These are phyloP conservation scores for Pycnomerus fuliginosus DNA, from an alignment of 2,888 invertebrate species.

Conservation along the genomic window DNA sequence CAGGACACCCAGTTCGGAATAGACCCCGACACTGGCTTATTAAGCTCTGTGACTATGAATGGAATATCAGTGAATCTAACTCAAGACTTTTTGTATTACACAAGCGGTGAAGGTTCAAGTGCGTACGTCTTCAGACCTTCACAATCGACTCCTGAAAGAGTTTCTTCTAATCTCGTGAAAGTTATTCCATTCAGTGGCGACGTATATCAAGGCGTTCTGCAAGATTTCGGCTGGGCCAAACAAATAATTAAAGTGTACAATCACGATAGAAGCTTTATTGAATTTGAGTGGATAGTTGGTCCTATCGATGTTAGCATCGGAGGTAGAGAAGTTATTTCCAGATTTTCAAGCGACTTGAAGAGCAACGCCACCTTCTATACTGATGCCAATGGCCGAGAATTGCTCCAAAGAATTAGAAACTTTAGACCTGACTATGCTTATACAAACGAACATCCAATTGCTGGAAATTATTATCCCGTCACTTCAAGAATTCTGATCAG, in stretches of 20 bases:
- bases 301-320: conserved; percentile 60
- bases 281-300: conserved; percentile 53
- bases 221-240: conserved; percentile 66
- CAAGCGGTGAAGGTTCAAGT: conserved; percentile 74
- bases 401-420: conserved; percentile 61
- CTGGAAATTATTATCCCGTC: conserved; percentile 78
- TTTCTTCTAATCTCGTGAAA: conserved; percentile 5
- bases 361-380: conserved; percentile 66
- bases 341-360: conserved; percentile 60
- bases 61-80: conserved; percentile 50
- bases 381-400: conserved; percentile 75
- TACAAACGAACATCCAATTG: conserved; percentile 55
- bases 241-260: conserved; percentile 67
- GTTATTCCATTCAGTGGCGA: conserved; percentile 46
- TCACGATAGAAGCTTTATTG: conserved; percentile 51
- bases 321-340: conserved; percentile 69
- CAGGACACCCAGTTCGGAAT: conserved; percentile 53
- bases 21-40: conserved; percentile 57
- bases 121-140: conserved; percentile 90
- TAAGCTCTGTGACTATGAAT: conserved; percentile 55
- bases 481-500: conserved; percentile 64
- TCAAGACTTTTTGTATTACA: conserved; percentile 73
- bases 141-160: conserved; percentile 38
- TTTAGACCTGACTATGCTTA: conserved; percentile 61
- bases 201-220: conserved; percentile 62